Evolutionary conservation across 2,113 vertebrate species (phyloP).

Genomic region (Scomber japonicus): DNA sequence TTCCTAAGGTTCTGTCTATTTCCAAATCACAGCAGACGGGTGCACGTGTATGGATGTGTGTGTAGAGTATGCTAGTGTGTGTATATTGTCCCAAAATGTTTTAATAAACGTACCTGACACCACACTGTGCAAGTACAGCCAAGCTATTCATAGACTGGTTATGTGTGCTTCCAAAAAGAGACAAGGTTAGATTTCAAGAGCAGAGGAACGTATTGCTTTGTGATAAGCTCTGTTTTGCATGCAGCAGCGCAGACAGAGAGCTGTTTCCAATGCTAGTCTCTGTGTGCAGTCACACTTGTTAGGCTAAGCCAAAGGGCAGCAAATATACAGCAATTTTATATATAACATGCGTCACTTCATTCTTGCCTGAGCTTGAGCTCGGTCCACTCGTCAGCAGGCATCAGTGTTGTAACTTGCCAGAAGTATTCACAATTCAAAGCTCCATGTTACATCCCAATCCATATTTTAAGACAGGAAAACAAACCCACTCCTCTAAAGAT

Average conservation of each 20-base stretch:
- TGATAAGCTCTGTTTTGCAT: background rate
- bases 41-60: conserved; percentile 20
- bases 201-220: background rate
- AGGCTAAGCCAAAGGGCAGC: conserved; percentile 27
- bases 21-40: conserved; percentile 10
- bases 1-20: conserved; percentile 21
- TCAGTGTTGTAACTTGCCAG: conserved; percentile 23
- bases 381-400: conserved; percentile 3
- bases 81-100: conserved; percentile 28
- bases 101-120: conserved; percentile 46
- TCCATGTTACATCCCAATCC: conserved; percentile 38
- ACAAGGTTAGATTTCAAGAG: conserved; percentile 44
- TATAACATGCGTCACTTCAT: background rate
- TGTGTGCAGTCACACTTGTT: background rate
- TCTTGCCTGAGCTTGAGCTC: conserved; percentile 28
- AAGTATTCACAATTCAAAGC: conserved; percentile 44
- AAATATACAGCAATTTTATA: background rate
- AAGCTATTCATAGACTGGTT: conserved; percentile 49
- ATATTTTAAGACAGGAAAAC: conserved; percentile 59
- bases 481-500: conserved; percentile 38
- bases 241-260: background rate
- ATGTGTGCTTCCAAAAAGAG: conserved; percentile 38
- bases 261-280: background rate
- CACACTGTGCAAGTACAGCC: conserved; percentile 28
- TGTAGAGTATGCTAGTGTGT: background rate